These are phyloP conservation scores for Macrobrachium rosenbergii DNA, from an alignment of 1,140 invertebrate genomes.

Conservation along the genomic window DNA sequence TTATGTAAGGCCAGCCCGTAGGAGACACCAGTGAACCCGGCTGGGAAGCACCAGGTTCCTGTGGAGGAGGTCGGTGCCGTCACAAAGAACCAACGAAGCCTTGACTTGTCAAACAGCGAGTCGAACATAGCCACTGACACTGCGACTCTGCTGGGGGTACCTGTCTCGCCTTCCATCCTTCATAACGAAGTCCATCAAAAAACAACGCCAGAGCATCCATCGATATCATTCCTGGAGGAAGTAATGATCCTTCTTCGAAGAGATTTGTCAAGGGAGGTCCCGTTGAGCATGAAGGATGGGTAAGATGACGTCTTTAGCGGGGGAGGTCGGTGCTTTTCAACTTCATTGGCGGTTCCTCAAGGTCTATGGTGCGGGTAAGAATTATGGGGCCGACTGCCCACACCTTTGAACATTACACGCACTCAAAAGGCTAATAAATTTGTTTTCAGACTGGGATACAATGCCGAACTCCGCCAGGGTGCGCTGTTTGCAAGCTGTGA, in stretches of 20 bases:
- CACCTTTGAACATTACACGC: conserved; percentile 62
- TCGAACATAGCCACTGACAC: conserved; percentile 38
- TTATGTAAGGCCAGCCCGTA: neutral
- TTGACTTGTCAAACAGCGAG: neutral
- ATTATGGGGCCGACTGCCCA: conserved; percentile 57
- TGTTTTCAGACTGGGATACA: conserved; percentile 62
- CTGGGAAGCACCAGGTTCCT: neutral
- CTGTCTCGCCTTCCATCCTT: neutral
- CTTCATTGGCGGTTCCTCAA: conserved; percentile 51
- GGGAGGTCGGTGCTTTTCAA: conserved; percentile 42
- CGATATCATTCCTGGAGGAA: too few species aligned
- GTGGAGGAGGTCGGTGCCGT: neutral
- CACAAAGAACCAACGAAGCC: conserved; percentile 13
- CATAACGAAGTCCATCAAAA: neutral
- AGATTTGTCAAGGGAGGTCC: too few species aligned
- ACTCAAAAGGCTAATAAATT: conserved; percentile 64
- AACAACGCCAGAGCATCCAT: too few species aligned
- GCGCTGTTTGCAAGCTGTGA: conserved; percentile 62
- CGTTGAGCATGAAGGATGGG: neutral
- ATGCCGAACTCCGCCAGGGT: conserved; percentile 42
- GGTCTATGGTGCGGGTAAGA: conserved; percentile 45
- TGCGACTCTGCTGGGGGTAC: conserved; percentile 1
- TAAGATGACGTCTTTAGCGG: conserved; percentile 31
- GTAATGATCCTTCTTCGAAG: too few species aligned
- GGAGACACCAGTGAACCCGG: neutral